phyloP scores from a whole-genome alignment of 1,140 invertebrate species.

The Drosophila jambulina region DNA sequence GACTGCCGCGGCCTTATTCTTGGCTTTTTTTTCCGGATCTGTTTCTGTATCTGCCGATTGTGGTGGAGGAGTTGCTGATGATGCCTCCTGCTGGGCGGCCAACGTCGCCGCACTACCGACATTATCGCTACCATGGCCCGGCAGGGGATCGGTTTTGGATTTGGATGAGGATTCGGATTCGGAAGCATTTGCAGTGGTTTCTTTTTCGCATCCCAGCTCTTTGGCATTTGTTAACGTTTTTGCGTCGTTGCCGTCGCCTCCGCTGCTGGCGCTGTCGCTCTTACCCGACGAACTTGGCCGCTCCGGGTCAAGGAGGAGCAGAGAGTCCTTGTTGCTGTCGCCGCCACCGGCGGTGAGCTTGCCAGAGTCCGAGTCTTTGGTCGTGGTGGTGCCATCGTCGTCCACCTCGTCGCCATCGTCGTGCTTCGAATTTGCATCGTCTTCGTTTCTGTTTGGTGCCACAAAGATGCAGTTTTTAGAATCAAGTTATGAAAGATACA shows the following conservation, averaged over 20 bases:
- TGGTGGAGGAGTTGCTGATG: constrained; percentile 34
- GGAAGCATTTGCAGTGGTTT: constrained; percentile 26
- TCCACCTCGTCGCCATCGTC: constrained; percentile 84
- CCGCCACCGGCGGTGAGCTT: constrained; percentile 69
- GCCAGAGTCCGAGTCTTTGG: constrained; percentile 84
- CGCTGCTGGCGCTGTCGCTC: constrained; percentile 71
- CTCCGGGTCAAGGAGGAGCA: constrained; percentile 82
- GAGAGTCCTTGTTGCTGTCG: constrained; percentile 77
- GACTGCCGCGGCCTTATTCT: constrained; percentile 33
- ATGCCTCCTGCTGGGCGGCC: constrained; percentile 41
- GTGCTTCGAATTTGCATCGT: constrained; percentile 84
- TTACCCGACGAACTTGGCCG: constrained; percentile 85
- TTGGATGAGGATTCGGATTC: constrained; percentile 48
- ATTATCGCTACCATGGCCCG: constrained; percentile 67
- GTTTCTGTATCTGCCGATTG: constrained; percentile 63
- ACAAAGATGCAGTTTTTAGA: constrained; percentile 9
- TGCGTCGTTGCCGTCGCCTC: constrained; percentile 43
- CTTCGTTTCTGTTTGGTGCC: constrained; percentile 71
- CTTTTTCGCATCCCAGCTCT: constrained; percentile 33
- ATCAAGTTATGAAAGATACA: background rate
- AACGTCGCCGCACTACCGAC: constrained; percentile 45
- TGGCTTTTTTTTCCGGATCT: constrained; percentile 32
- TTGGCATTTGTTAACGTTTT: constrained; percentile 39
- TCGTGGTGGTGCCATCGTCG: constrained; percentile 83
- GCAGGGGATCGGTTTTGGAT: constrained; percentile 41